phyloP scores from a whole-genome alignment of 2,888 invertebrate species.

The Noctua pronuba region DNA sequence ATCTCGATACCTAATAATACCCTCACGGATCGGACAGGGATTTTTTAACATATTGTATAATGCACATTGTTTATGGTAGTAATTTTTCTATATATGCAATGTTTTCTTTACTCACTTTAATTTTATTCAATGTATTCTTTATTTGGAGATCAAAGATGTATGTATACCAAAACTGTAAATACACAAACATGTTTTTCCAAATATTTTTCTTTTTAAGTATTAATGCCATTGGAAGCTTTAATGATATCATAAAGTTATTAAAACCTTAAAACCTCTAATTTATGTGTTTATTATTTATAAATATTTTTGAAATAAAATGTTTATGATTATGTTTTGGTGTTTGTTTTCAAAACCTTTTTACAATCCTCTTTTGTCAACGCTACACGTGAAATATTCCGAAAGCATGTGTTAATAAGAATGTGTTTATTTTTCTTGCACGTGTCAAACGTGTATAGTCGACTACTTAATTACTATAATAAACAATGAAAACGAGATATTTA shows the following conservation, averaged over 20 bases:
- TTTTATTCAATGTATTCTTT: not conserved
- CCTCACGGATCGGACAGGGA: too few relatives aligned
- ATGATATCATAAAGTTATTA: conserved; percentile 32
- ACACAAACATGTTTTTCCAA: conserved; percentile 30
- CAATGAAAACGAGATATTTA: too few relatives aligned
- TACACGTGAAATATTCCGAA: not conserved
- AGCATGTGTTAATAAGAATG: not conserved
- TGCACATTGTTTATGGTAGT: not conserved
- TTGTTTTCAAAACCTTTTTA: conserved; percentile 18
- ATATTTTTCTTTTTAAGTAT: conserved; percentile 47
- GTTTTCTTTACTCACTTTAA: not conserved
- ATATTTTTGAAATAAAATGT: conserved; percentile 37
- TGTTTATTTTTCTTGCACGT: not conserved
- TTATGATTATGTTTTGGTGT: conserved; percentile 19
- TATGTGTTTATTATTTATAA: conserved; percentile 40
- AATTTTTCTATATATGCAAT: not conserved
- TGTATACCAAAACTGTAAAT: conserved; percentile 24
- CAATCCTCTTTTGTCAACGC: not conserved
- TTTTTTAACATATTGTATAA: too few relatives aligned
- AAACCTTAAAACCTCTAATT: conserved; percentile 10
- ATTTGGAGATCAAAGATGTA: conserved; percentile 1
- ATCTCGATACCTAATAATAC: too few relatives aligned
- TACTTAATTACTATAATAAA: too few relatives aligned
- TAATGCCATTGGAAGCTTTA: conserved; percentile 61
- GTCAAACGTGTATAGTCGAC: not conserved